Base-by-base conservation (phyloP, 2,888 invertebrate genomes). In the Eristalis intricaria region DNA sequence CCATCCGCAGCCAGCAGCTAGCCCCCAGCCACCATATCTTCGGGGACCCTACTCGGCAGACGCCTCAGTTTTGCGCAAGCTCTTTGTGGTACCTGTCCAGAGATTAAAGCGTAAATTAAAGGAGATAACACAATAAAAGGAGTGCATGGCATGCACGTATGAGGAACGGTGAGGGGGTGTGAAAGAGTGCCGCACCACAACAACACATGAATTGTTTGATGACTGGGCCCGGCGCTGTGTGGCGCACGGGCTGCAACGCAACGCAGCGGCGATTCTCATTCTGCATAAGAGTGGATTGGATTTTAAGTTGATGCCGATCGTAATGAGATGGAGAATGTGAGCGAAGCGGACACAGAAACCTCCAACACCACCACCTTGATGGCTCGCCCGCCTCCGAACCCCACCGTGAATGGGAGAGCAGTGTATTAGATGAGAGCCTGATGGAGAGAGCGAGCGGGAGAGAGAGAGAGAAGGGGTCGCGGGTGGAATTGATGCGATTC, bases 81-180 rank as follows among this genome's bases (percentile, higher is more conserved):
- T 80, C 66, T 80, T 71, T 76, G 80, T 81, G 75, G 80, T 80
- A 81, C 81, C 81, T 84, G 80, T 81, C 75, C 61, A 75, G 66
- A 84, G 75, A 81, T 84, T 84, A 76, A 84, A 84, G 84, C 84
- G 84, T 84, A 84, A 84, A 84, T 84, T 84, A 81, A 84, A 84
- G 75, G 80, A 80, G 84, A 84, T 84, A 84, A 84, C 80, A 84
- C 84, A 84, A 84, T 81, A 80, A 84, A 76, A 84, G 69, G 69
- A 80, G 75, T 75, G 61, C 75, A 76, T 80, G 50, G 75, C 64
- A 79, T 75, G 70, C 78, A 77, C 64, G 75, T 35, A 69, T 32
- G 32, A 8, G 5, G 8, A 10, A 32, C 1, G 32, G 29, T 35
- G 61, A 35, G 61, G 23, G 61, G 60, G n/a, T n/a, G n/a, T n/a